These are phyloP conservation scores for Vireo altiloquus DNA, from an alignment of 2,113 vertebrate species.

Conservation along the genomic window DNA sequence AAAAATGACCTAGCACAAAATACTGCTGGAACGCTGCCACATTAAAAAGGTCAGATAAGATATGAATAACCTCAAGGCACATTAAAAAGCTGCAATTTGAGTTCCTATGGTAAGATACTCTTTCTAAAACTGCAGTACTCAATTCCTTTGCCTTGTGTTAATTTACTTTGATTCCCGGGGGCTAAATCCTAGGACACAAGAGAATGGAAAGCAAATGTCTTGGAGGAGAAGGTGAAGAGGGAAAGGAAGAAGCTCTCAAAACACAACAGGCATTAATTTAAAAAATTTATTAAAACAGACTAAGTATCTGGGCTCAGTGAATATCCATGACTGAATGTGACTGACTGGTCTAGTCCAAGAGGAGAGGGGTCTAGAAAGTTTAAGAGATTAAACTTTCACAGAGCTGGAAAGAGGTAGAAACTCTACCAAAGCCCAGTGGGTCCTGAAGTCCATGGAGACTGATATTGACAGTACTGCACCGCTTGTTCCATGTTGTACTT, in stretches of 20 bases:
- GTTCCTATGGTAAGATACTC: not conserved
- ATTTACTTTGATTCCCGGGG: not conserved
- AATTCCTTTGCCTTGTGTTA: not conserved
- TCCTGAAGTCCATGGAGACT: not conserved
- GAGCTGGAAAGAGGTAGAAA: not conserved
- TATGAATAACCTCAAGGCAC: not conserved
- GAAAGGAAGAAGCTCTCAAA: not conserved
- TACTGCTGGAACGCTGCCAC: not conserved
- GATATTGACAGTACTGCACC: rapidly evolving
- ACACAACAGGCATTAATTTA: not conserved
- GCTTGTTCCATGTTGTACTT: rapidly evolving
- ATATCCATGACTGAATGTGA: not conserved
- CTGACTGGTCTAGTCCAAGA: not conserved
- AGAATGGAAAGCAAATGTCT: not conserved
- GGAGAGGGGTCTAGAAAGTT: not conserved
- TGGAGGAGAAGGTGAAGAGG: not conserved
- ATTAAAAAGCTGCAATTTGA: not conserved
- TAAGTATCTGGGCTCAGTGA: not conserved
- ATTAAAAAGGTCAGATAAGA: not conserved
- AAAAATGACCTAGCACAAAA: not conserved
- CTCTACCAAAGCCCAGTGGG: not conserved
- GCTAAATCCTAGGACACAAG: not conserved
- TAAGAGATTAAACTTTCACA: not conserved
- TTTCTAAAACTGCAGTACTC: not conserved
- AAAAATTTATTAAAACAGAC: not conserved